These are phyloP conservation scores for Ctenosaura bakeri DNA, from an alignment of 2,797 vertebrate species.

Conservation along the genomic window DNA sequence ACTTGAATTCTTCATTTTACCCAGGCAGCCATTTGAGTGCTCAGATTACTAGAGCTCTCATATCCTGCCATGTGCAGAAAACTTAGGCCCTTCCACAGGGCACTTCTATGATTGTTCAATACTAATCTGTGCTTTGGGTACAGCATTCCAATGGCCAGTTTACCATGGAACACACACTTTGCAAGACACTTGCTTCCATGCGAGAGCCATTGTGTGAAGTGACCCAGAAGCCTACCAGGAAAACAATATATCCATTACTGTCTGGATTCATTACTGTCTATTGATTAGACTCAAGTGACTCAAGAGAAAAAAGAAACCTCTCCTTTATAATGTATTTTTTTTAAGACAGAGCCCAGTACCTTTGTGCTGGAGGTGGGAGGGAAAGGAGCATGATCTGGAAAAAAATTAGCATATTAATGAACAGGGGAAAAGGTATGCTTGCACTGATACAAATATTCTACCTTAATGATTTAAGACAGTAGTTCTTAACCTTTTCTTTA, in stretches of 20 bases:
- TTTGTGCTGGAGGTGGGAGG: not conserved
- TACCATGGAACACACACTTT: not conserved
- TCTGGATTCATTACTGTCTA: not conserved
- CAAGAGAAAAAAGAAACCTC: not conserved
- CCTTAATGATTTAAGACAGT: not conserved
- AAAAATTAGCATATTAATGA: not conserved
- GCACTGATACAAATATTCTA: not conserved
- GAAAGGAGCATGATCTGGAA: too few species aligned
- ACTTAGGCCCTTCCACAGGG: not conserved
- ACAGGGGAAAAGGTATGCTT: not conserved
- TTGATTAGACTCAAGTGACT: not conserved
- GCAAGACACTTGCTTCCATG: not conserved
- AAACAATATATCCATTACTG: not conserved
- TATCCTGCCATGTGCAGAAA: not conserved
- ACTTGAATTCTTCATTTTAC: not conserved
- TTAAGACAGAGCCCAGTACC: not conserved
- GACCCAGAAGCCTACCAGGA: constrained; percentile 2
- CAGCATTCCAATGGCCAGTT: not conserved
- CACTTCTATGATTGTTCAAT: not conserved
- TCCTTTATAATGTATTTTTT: not conserved
- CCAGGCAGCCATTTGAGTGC: not conserved
- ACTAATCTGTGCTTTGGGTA: not conserved
- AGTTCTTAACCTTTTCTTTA: too few species aligned
- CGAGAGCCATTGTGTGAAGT: not conserved
- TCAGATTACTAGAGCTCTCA: not conserved